phyloP scores from a whole-genome alignment of 2,888 invertebrate genomes.

The Scaptomyza cyrtandrae region DNA sequence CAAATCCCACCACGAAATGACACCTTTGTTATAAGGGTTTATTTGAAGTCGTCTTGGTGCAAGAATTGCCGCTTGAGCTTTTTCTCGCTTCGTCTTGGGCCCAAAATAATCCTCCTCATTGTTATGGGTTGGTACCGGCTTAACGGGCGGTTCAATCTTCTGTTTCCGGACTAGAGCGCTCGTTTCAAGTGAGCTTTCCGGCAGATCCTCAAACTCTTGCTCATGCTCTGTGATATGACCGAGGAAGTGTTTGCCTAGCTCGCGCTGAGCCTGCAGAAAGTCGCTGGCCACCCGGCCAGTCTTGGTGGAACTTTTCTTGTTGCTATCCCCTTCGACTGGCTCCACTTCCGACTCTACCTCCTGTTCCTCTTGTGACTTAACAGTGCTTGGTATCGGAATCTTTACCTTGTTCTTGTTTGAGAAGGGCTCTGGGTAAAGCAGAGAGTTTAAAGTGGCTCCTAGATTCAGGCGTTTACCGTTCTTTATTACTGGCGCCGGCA shows the following conservation, averaged over 20 bases:
- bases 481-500: constrained; percentile 52
- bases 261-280: constrained; percentile 68
- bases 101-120: constrained; percentile 57
- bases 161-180: background rate
- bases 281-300: constrained; percentile 53
- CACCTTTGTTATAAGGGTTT: constrained; percentile 38
- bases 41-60: constrained; percentile 24
- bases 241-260: constrained; percentile 67
- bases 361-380: constrained; percentile 22
- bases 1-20: constrained; percentile 78
- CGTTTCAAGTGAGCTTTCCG: constrained; percentile 19
- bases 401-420: constrained; percentile 50
- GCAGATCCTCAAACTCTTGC: constrained; percentile 24
- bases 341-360: constrained; percentile 49
- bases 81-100: constrained; percentile 30
- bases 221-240: constrained; percentile 59
- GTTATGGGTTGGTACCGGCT: background rate
- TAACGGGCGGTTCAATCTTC: background rate
- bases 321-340: constrained; percentile 34
- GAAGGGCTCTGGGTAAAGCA: constrained; percentile 74
- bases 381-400: constrained; percentile 13
- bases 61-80: background rate
- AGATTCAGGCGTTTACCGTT: constrained; percentile 51
- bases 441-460: constrained; percentile 68
- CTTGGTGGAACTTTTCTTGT: constrained; percentile 43